Percentiles rank a stretch among this genome's conserved stretches.
Evolutionary conservation across 2,797 vertebrate genomes (phyloP).

Genomic region (Scleropages formosus): DNA sequence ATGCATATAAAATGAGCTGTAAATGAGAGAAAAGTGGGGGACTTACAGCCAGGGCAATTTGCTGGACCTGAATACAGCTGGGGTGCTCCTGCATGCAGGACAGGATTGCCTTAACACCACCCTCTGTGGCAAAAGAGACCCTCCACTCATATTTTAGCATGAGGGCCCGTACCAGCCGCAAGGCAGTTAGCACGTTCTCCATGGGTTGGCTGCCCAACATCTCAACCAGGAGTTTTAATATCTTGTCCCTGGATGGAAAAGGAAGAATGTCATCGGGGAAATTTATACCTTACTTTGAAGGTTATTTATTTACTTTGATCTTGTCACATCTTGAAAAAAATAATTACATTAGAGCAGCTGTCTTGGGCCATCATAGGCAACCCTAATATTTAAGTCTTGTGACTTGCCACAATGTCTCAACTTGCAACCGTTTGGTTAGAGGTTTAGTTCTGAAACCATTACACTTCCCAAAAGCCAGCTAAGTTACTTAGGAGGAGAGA

Average conservation of each 20-base stretch:
- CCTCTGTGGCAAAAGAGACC: constrained; percentile 83
- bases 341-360: too few species aligned
- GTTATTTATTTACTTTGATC: too few species aligned
- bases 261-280: too few species aligned
- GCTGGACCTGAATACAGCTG: constrained; percentile 73
- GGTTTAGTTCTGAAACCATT: too few species aligned
- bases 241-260: constrained; percentile 72
- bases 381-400: too few species aligned
- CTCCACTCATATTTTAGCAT: constrained; percentile 81
- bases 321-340: too few species aligned
- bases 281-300: too few species aligned
- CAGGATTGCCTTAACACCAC: constrained; percentile 83
- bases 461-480: too few species aligned
- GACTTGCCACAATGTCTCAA: too few species aligned
- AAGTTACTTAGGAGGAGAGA: too few species aligned
- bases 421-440: too few species aligned
- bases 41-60: constrained; percentile 83
- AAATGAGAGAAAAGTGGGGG: not conserved
- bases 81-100: constrained; percentile 82
- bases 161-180: constrained; percentile 77
- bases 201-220: constrained; percentile 69
- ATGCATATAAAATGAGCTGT: not conserved
- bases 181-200: constrained; percentile 70
- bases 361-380: too few species aligned
- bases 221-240: constrained; percentile 81